Base-by-base conservation (phyloP, 2,113 vertebrate genomes). In the Thinocorus orbignyianus region DNA sequence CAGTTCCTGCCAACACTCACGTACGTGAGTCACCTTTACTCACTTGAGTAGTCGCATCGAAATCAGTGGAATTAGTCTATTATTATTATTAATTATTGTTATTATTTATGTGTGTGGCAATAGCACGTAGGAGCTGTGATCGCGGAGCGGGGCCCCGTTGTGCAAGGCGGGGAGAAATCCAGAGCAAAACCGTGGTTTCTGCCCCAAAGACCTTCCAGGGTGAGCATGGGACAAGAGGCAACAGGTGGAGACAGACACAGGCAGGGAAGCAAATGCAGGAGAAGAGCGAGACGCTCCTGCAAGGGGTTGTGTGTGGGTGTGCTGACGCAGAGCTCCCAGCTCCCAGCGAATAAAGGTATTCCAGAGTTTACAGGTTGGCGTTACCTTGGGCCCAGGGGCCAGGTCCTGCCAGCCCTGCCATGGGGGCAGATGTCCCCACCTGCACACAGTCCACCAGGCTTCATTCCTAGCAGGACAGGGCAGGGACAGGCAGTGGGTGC, bases 31-130 rank as follows among this genome's bases (percentile, higher is more conserved):
- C 93, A 97, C 70, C 94, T 97, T 76, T 96, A 94, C 92, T 96
- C 92, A 94, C 88, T 93, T 88, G 92, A 96, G 91, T 93, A 93
- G 93, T 96, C 96, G 84, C 93, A 96, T 92, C 58, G 26, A 96
- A 96, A 97, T 97, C 91, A 41, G 95, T 91, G 88, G 95, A 94
- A 96, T 95, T 89, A 92, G 80, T 35, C 86, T 51, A 93, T 96
- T 96, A 97, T 96, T 96, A 97, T 92, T 93, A 96, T 88, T 93
- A 96, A 95, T 97, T 94, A 96, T 94, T 96, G 80, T 96, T 95
- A 95, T 93, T 97, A 96, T 94, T 96, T 97, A 61, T 42, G 42
- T 86, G 77, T 95, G 90, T 96, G 87, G 93, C 95, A 96, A 96
- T 92, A 96, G 86, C 77, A 84, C 22, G 57, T 31, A 88, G 73